Conservation (phyloP, 2,113 vertebrate genomes). For the Puffinus mauretanicus region DNA sequence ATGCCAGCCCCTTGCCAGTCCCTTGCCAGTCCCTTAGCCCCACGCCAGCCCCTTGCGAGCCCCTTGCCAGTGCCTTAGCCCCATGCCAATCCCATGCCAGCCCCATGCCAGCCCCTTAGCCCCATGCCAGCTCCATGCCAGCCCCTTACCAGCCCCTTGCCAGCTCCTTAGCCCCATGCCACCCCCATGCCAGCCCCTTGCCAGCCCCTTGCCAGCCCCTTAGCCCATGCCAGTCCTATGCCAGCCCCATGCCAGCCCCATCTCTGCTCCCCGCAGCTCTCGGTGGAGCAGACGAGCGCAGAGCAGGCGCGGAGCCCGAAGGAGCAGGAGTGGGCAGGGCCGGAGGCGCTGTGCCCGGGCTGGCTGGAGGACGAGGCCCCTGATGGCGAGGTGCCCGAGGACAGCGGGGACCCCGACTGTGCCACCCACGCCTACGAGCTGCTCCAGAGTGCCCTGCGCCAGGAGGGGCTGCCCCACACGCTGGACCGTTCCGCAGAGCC, state of each 20-base stretch:
- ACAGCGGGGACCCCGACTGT: background rate
- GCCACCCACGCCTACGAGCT: background rate
- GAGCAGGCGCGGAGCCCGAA: background rate
- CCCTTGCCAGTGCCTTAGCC: background rate
- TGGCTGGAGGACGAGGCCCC: conserved; percentile 23
- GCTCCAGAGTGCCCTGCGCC: conserved; percentile 21
- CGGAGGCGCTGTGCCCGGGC: conserved; percentile 22
- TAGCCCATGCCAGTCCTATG: background rate
- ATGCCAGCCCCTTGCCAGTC: background rate
- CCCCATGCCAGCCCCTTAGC: too few species aligned
- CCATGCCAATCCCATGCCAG: too few species aligned
- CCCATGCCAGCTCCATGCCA: too few species aligned
- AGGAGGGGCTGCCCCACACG: conserved; percentile 33
- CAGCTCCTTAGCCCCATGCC: too few species aligned
- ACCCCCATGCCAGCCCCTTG: too few species aligned
- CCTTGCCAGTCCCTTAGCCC: background rate
- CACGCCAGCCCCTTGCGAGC: background rate
- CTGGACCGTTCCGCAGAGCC: background rate
- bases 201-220: background rate
- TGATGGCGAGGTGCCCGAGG: background rate
- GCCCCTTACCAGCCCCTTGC: too few species aligned
- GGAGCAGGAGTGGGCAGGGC: conserved; percentile 21
- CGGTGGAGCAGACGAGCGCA: background rate
- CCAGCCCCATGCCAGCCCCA: background rate
- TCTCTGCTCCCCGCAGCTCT: background rate